Base-by-base conservation (phyloP, 2,113 vertebrate genomes). In the Genyomyrus donnyi region DNA sequence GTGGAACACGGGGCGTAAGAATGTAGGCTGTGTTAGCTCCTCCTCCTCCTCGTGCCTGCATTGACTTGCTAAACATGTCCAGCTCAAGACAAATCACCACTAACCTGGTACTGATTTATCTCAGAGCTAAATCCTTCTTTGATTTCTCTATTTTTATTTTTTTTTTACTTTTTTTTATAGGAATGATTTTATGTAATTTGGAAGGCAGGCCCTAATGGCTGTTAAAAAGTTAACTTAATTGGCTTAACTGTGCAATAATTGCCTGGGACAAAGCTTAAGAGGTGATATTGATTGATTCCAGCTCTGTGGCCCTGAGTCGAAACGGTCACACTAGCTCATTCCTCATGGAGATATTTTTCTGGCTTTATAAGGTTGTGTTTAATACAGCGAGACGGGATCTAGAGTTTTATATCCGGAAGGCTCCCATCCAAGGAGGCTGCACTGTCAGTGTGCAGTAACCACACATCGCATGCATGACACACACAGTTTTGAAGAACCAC, bases 221-320 rank as follows among this genome's bases (percentile, higher is more conserved):
- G 90, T 93, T 91, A 92, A 93, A 93, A 90, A 56, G 49, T 88
- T 85, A 89, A 52, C 52, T 86, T 70, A 85, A 89, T 66, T 45
- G 85, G 48, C 89, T 91, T 80, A 92, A 88, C 88, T 91, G 89
- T 90, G 90, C 89, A 89, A 91, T 90, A 83, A 50, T 88, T 90
- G 85, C 93, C 93, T 93, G 93, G 93, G 88, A 94, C 93, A 92
- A 92, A 90, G 91, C 94, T 95, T 94, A 95, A 89, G 91, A 94
- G 94, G 95, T 95, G 95, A 92, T 92, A 90, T 83, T 93, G 95
- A 96, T 92, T 88, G 3, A 90, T 92, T 91, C 92, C 94, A 96
- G 95, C 90, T 88, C 35, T 89, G 92, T 6, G 77, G 92, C 91
- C 92, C 31, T 92, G 90, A 92, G 89, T 49, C 9, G 31, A 53